Evolutionary conservation across 2,113 vertebrate species (phyloP).

Genomic region (Irena cyanogastra): DNA sequence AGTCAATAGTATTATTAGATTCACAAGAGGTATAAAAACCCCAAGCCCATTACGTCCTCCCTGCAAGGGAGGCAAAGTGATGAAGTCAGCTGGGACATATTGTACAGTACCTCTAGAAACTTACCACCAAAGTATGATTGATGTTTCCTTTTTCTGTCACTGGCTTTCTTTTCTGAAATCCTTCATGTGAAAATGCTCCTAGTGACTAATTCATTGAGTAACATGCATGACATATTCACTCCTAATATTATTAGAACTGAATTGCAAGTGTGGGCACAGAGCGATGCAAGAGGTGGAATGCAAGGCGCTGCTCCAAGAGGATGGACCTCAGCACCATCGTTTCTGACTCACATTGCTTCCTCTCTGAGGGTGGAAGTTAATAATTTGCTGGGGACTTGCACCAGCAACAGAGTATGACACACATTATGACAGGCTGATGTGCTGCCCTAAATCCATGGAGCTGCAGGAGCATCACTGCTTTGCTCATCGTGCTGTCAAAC

Average conservation of each 20-base stretch:
- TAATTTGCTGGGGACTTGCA: neutral
- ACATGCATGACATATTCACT: neutral
- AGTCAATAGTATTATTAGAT: neutral
- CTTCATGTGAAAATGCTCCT: neutral
- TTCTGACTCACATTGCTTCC: slow-evolving; percentile 24
- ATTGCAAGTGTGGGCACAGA: slow-evolving; percentile 11
- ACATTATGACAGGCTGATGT: neutral
- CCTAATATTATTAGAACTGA: slow-evolving; percentile 2
- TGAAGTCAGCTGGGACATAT: slow-evolving; percentile 16
- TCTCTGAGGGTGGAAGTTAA: neutral
- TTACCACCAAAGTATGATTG: slow-evolving; percentile 3
- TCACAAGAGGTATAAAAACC: neutral
- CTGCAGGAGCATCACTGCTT: neutral
- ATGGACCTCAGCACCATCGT: neutral
- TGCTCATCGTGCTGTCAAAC: neutral
- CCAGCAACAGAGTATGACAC: neutral
- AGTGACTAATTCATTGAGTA: slow-evolving; percentile 40
- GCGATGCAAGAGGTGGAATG: neutral
- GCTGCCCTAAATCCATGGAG: neutral
- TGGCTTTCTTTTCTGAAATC: slow-evolving; percentile 31
- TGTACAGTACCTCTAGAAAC: neutral
- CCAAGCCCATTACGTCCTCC: neutral
- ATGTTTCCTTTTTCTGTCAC: slow-evolving; percentile 26
- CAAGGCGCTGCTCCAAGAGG: neutral
- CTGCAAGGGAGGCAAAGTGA: neutral